Evolutionary conservation across 53 echinoderm and acorn worm species (phyloP).

Genomic region (Echinarachnius parma): DNA sequence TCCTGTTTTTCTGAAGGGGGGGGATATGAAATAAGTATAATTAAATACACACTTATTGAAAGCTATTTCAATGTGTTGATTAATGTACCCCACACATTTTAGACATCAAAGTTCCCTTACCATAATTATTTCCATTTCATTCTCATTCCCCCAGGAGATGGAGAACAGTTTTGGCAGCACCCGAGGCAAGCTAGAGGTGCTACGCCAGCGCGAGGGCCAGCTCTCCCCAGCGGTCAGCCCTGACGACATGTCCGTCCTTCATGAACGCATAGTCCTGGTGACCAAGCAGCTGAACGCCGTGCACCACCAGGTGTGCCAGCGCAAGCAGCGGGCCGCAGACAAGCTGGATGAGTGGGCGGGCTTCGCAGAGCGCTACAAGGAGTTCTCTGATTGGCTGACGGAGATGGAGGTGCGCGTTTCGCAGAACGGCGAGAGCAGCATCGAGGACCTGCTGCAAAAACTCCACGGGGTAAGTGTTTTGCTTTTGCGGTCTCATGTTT

Average conservation of each 20-base stretch:
- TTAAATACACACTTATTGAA: too few species aligned
- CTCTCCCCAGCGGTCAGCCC: slow-evolving; percentile 74
- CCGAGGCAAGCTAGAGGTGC: slow-evolving; percentile 63
- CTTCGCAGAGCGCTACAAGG: slow-evolving; percentile 78
- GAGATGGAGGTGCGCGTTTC: slow-evolving; percentile 80
- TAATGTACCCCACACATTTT: too few species aligned
- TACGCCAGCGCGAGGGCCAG: slow-evolving; percentile 63
- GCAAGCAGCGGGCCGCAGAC: slow-evolving; percentile 75
- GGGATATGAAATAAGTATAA: too few species aligned
- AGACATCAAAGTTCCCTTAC: too few species aligned
- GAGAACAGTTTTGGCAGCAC: slow-evolving; percentile 75
- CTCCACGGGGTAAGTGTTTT: slow-evolving; percentile 70
- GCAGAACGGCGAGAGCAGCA: slow-evolving; percentile 95
- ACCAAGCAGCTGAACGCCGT: slow-evolving; percentile 91
- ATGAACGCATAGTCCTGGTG: slow-evolving; percentile 83
- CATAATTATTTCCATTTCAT: too few species aligned
- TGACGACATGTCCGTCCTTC: slow-evolving; percentile 90
- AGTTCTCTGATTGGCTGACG: slow-evolving; percentile 96
- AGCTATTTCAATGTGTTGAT: too few species aligned
- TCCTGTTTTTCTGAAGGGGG: too few species aligned
- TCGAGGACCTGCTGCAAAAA: slow-evolving; percentile 91
- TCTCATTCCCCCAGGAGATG: slow-evolving; percentile 57
- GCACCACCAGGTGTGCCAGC: slow-evolving; percentile 80
- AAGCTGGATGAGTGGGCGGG: slow-evolving; percentile 85
- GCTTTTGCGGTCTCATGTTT: slow-evolving; percentile 3